Conservation (phyloP, 2,888 invertebrate species). For the Drosophila subsilvestris region DNA sequence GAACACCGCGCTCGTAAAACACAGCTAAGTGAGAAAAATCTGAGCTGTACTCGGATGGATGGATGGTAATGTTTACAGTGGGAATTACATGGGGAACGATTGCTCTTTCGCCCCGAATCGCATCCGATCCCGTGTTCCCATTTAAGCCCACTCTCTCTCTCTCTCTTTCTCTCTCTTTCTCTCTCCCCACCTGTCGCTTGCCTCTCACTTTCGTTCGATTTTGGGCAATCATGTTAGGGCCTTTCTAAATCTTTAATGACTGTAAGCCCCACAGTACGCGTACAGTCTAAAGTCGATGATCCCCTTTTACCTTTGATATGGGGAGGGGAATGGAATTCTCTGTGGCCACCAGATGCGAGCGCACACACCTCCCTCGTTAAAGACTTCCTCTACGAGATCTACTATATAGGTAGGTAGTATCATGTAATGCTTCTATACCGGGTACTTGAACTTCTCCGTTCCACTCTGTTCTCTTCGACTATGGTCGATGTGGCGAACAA, state of each 20-base stretch:
- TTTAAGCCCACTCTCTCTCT: conserved; percentile 2
- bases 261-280: neutral
- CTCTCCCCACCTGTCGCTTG: conserved; percentile 3
- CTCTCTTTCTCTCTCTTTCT: neutral
- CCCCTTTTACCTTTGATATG: conserved; percentile 30
- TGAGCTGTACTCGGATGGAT: neutral
- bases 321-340: conserved; percentile 14
- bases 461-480: conserved; percentile 15
- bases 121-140: conserved; percentile 1
- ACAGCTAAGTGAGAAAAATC: neutral
- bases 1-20: neutral
- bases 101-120: neutral
- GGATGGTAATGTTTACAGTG: neutral
- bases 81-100: neutral
- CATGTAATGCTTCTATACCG: conserved; percentile 48
- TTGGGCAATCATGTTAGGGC: conserved; percentile 30
- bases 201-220: conserved; percentile 20
- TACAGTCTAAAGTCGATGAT: conserved; percentile 9
- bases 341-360: conserved; percentile 2
- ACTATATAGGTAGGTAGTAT: conserved; percentile 11
- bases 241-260: conserved; percentile 45
- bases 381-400: conserved; percentile 39
- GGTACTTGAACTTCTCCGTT: conserved; percentile 68
- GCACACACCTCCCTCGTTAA: conserved; percentile 13
- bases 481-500: conserved; percentile 10